phyloP scores from a whole-genome alignment of 2,113 vertebrate species.

The Turnix velox region DNA sequence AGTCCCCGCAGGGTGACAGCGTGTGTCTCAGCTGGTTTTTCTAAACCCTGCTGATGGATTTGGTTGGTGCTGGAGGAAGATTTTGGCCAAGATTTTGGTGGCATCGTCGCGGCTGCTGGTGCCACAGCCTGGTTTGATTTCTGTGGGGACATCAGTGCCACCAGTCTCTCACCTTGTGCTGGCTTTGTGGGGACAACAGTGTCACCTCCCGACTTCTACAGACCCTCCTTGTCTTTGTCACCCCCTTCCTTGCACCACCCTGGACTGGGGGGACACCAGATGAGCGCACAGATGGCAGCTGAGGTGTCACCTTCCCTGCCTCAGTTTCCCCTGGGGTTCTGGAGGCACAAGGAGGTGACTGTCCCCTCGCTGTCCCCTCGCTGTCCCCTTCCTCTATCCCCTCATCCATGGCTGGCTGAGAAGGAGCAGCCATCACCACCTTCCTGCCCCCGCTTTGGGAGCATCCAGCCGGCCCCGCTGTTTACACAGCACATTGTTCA shows the following conservation, averaged over 20 bases:
- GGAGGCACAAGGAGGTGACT: fast-evolving
- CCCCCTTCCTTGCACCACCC: fast-evolving
- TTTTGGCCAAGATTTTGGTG: not conserved
- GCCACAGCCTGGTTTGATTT: not conserved
- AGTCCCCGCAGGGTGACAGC: not conserved
- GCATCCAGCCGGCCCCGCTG: not conserved
- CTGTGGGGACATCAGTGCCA: fast-evolving
- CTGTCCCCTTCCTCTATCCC: not conserved
- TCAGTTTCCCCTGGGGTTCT: not conserved
- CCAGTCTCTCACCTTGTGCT: fast-evolving
- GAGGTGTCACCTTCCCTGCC: not conserved
- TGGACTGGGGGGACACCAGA: fast-evolving
- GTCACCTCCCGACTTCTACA: not conserved
- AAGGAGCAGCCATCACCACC: not conserved
- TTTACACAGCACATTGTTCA: conserved; percentile 64
- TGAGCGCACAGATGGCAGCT: too few species aligned
- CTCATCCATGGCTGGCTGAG: not conserved
- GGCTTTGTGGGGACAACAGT: not conserved
- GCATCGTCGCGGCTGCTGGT: fast-evolving
- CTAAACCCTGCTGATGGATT: fast-evolving
- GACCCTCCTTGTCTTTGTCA: fast-evolving
- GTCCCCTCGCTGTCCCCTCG: fast-evolving
- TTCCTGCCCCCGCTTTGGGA: conserved; percentile 21
- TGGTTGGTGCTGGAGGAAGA: fast-evolving
- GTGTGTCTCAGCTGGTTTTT: not conserved